Evolutionary conservation across 2,113 vertebrate species (phyloP).

Genomic region (Zonotrichia leucophrys): DNA sequence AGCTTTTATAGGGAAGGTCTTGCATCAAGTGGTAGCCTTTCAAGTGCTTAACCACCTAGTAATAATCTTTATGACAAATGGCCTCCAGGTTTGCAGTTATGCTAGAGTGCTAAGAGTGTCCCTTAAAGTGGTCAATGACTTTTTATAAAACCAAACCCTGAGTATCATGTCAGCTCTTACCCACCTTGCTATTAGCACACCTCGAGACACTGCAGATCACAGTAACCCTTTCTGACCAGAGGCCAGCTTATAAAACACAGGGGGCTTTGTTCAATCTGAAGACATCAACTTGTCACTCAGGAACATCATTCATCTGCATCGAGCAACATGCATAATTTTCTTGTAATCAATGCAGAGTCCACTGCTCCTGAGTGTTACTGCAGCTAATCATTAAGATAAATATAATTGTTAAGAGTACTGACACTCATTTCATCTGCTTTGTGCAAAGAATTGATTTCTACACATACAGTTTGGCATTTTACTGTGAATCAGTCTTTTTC

Average conservation of each 20-base stretch:
- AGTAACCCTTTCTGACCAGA: conserved; percentile 12
- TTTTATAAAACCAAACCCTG: conserved; percentile 45
- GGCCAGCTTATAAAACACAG: conserved; percentile 49
- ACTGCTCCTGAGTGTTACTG: conserved; percentile 55
- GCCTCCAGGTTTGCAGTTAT: conserved; percentile 69
- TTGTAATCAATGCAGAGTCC: conserved; percentile 51
- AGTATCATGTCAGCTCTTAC: conserved; percentile 57
- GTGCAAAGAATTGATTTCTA: conserved; percentile 59
- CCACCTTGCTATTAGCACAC: conserved; percentile 33
- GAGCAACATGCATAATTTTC: conserved; percentile 46
- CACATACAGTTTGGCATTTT: conserved; percentile 36
- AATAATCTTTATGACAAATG: conserved; percentile 74
- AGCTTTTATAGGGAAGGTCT: conserved; percentile 76
- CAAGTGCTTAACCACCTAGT: conserved; percentile 72
- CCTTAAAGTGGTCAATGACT: conserved; percentile 62
- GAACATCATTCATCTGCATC: conserved; percentile 36
- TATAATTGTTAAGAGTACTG: conserved; percentile 56
- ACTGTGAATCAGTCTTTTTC: not conserved
- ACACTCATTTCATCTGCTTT: conserved; percentile 44
- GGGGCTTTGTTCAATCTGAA: conserved; percentile 29
- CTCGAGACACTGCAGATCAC: not conserved
- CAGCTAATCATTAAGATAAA: conserved; percentile 65
- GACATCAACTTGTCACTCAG: conserved; percentile 58
- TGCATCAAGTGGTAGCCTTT: conserved; percentile 74
- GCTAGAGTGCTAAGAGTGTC: conserved; percentile 24